phyloP scores from a whole-genome alignment of 2,113 vertebrate genomes.

The Otolemur garnettii region DNA sequence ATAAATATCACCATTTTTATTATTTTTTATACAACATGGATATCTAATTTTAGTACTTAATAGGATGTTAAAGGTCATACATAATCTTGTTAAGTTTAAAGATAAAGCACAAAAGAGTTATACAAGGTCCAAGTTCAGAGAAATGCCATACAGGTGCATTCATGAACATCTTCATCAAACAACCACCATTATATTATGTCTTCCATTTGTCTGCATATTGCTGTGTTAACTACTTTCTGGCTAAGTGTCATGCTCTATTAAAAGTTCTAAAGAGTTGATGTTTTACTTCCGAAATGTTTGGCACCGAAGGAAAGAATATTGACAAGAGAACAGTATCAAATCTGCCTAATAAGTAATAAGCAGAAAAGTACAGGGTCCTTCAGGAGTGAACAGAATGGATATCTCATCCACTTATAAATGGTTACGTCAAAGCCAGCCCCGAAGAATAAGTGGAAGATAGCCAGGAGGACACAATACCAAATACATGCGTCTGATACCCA shows the following conservation, averaged over 20 bases:
- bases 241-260: neutral
- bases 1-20: neutral
- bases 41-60: neutral
- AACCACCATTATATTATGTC: neutral
- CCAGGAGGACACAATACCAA: neutral
- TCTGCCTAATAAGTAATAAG: neutral
- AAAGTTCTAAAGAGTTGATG: neutral
- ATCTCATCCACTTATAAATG: neutral
- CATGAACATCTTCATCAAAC: neutral
- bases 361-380: no score
- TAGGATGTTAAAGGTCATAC: neutral
- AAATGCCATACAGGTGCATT: neutral
- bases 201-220: neutral
- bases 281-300: neutral
- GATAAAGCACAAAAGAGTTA: neutral
- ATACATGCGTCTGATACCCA: neutral
- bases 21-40: conserved; percentile 20
- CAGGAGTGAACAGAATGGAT: neutral
- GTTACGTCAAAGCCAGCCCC: neutral
- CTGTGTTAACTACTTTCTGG: neutral
- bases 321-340: neutral
- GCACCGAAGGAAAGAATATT: neutral
- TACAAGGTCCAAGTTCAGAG: neutral
- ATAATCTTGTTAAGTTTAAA: neutral
- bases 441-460: neutral